Percentiles rank a stretch among this genome's conserved stretches.
Conservation (phyloP, 2,113 vertebrate genomes). For the Zosterops borbonicus region DNA sequence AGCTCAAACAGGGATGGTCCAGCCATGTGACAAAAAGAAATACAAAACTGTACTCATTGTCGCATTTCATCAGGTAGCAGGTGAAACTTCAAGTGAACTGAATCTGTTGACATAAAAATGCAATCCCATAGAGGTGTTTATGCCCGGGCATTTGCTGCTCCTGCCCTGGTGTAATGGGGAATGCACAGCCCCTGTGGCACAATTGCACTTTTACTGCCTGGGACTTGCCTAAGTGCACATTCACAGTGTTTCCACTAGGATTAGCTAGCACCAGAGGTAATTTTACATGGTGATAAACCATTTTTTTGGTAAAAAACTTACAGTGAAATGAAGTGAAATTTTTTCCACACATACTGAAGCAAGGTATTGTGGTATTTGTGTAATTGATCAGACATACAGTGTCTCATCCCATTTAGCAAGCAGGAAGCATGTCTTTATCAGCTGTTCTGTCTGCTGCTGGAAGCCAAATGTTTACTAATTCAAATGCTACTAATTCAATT, state of each 20-base stretch:
- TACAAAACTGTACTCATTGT: neutral
- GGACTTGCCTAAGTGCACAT: neutral
- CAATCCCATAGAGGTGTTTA: neutral
- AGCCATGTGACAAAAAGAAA: neutral
- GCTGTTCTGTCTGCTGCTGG: neutral
- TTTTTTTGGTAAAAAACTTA: neutral
- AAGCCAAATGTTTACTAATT: neutral
- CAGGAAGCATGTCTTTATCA: neutral
- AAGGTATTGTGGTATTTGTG: neutral
- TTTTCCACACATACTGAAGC: neutral
- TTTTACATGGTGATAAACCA: neutral
- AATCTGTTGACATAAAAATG: neutral
- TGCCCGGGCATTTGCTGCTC: neutral
- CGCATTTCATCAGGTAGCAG: neutral
- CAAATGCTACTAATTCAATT: neutral
- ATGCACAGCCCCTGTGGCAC: neutral
- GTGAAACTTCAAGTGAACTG: neutral
- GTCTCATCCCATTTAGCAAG: neutral
- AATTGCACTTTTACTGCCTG: neutral
- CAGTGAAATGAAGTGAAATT: neutral
- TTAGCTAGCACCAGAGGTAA: neutral
- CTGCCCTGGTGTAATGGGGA: neutral
- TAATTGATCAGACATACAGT: neutral
- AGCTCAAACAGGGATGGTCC: neutral
- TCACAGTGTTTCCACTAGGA: neutral